A percentile compares a stretch with the other conserved stretches of the same genome.
These are phyloP conservation scores for Benthosema pterotum DNA, from an alignment of 2,797 vertebrate species.

Conservation along the genomic window DNA sequence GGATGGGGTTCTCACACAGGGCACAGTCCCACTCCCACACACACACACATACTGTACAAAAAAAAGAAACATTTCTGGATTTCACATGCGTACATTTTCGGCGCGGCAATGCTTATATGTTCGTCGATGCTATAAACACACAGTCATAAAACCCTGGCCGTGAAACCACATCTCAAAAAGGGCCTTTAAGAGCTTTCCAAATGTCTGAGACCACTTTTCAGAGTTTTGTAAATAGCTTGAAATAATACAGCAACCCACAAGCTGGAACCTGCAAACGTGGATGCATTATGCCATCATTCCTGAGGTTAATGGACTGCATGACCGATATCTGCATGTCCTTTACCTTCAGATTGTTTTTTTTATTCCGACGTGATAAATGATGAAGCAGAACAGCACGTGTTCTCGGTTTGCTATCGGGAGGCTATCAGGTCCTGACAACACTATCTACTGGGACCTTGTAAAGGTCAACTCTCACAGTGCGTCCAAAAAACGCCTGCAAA, in stretches of 20 bases:
- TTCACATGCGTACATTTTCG: conserved; percentile 27
- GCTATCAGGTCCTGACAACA: conserved; percentile 51
- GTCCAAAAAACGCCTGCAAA: conserved; percentile 56
- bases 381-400: conserved; percentile 42
- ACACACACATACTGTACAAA: too few relatives aligned
- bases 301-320: conserved; percentile 9
- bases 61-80: not conserved
- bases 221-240: conserved; percentile 8
- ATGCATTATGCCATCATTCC: conserved; percentile 40
- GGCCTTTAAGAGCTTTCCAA: conserved; percentile 34
- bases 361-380: conserved; percentile 45
- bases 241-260: conserved; percentile 9
- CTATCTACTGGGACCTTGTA: conserved; percentile 42
- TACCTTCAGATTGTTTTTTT: conserved; percentile 31
- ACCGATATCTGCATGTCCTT: conserved; percentile 50
- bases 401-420: conserved; percentile 48
- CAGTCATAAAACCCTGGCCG: conserved; percentile 30
- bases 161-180: conserved; percentile 42
- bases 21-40: too few relatives aligned
- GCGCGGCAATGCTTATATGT: conserved; percentile 28
- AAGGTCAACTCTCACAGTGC: conserved; percentile 59
- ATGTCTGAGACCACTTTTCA: conserved; percentile 1
- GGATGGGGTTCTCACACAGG: too few relatives aligned
- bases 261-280: conserved; percentile 37
- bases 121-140: conserved; percentile 31